phyloP scores from a whole-genome alignment of 2,888 invertebrate species.

The Megastigmus dorsalis region DNA sequence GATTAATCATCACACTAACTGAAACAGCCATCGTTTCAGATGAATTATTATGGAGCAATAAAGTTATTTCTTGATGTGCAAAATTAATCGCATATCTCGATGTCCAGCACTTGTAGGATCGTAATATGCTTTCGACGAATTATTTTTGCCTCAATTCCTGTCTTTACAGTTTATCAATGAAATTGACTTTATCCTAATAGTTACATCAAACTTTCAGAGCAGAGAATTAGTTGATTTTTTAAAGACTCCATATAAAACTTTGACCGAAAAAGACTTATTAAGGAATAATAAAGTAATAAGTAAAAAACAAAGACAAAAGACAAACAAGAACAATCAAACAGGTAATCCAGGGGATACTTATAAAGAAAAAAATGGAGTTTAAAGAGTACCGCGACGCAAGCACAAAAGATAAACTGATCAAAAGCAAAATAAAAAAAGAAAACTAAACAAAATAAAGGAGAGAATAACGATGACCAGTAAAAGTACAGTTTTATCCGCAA shows the following conservation, averaged over 20 bases:
- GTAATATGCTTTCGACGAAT: not conserved
- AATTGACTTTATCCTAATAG: too few species aligned
- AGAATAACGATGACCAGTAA: constrained; percentile 49
- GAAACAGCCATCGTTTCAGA: constrained; percentile 6
- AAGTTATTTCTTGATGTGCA: not conserved
- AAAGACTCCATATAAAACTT: constrained; percentile 6
- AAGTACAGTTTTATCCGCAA: constrained; percentile 53
- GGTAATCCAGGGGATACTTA: constrained; percentile 17
- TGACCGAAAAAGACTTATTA: constrained; percentile 8
- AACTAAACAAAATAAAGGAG: constrained; percentile 13
- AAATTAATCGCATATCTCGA: too few species aligned
- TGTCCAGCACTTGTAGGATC: too few species aligned
- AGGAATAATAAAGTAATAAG: constrained; percentile 23
- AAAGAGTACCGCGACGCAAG: constrained; percentile 6
- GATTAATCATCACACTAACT: not conserved
- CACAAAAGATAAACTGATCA: constrained; percentile 11
- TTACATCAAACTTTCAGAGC: too few species aligned
- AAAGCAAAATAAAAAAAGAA: constrained; percentile 37
- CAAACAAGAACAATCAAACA: constrained; percentile 37
- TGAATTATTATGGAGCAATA: constrained; percentile 15
- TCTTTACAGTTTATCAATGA: too few species aligned
- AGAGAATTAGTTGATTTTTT: not conserved
- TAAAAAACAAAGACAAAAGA: too few species aligned
- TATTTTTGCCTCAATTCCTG: not conserved
- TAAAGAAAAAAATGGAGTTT: not conserved